These are phyloP conservation scores for Chalcis sispes DNA, from an alignment of 2,888 invertebrate genomes.

Conservation along the genomic window DNA sequence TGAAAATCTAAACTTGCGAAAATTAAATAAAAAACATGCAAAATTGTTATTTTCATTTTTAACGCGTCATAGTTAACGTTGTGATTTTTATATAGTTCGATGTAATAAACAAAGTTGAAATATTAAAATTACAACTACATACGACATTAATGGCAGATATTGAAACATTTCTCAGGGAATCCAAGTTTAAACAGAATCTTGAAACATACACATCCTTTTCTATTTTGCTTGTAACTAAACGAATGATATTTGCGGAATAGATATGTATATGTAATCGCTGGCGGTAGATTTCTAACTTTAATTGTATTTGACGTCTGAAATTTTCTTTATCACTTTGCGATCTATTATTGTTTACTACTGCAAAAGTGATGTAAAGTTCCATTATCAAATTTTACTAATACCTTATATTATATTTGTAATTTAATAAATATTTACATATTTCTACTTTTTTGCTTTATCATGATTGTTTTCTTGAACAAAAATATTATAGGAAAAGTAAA, in stretches of 20 bases:
- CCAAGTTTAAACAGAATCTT: background rate
- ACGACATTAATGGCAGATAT: conserved; percentile 38
- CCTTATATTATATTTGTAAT: background rate
- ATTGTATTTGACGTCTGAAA: conserved; percentile 26
- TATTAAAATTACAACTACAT: conserved; percentile 39
- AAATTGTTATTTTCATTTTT: too few relatives aligned
- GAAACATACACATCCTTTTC: background rate
- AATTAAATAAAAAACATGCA: too few relatives aligned
- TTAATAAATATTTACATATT: background rate
- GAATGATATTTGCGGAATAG: background rate
- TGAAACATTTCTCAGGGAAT: conserved; percentile 21
- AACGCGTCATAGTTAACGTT: too few relatives aligned
- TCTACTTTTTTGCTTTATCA: background rate
- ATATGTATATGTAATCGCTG: background rate
- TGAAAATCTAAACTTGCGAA: too few relatives aligned
- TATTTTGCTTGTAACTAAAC: background rate
- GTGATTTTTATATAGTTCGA: background rate
- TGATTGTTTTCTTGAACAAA: background rate
- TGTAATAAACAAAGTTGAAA: conserved; percentile 17
- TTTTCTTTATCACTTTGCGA: background rate
- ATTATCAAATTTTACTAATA: conserved; percentile 39
- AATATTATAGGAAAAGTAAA: background rate
- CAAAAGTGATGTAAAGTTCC: conserved; percentile 26
- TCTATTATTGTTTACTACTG: background rate
- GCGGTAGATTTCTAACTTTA: conserved; percentile 10